phyloP scores from a whole-genome alignment of 2,888 invertebrate species.

The Ophion costatus region DNA sequence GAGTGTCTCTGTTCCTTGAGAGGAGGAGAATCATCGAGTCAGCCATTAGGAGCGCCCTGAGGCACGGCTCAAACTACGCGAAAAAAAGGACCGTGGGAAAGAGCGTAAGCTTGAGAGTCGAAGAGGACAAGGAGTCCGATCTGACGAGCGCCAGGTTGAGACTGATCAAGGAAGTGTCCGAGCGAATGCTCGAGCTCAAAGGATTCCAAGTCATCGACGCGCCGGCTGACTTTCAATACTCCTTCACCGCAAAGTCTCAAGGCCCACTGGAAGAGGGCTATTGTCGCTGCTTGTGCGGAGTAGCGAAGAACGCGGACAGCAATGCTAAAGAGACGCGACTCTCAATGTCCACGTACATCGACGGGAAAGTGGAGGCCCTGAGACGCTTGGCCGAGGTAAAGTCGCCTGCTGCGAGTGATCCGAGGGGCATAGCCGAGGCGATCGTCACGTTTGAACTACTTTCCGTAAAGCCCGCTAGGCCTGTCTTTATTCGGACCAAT shows the following conservation, averaged over 20 bases:
- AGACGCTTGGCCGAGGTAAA: constrained; percentile 86
- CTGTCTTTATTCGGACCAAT: constrained; percentile 85
- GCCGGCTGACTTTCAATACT: constrained; percentile 78
- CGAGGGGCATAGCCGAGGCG: constrained; percentile 87
- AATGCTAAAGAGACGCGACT: constrained; percentile 85
- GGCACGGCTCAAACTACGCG: constrained; percentile 77
- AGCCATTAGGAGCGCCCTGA: constrained; percentile 77
- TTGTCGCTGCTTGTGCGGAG: constrained; percentile 85
- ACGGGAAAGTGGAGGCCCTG: constrained; percentile 71
- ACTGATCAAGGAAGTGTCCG: constrained; percentile 79
- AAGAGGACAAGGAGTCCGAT: constrained; percentile 74
- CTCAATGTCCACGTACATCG: constrained; percentile 84
- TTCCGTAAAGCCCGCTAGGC: constrained; percentile 87
- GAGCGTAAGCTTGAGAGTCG: constrained; percentile 70
- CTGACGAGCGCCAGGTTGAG: constrained; percentile 81
- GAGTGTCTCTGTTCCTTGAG: constrained; percentile 85
- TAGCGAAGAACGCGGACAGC: constrained; percentile 86
- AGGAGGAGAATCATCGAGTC: constrained; percentile 78
- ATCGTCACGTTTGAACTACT: constrained; percentile 89
- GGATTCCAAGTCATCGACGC: constrained; percentile 75
- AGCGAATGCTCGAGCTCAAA: constrained; percentile 79
- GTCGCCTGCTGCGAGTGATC: constrained; percentile 85
- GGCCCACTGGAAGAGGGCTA: constrained; percentile 74
- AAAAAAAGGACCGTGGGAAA: constrained; percentile 58
- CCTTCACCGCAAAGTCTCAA: constrained; percentile 83